Conservation (phyloP, 2,888 invertebrate genomes). For the Junonia oenone region DNA sequence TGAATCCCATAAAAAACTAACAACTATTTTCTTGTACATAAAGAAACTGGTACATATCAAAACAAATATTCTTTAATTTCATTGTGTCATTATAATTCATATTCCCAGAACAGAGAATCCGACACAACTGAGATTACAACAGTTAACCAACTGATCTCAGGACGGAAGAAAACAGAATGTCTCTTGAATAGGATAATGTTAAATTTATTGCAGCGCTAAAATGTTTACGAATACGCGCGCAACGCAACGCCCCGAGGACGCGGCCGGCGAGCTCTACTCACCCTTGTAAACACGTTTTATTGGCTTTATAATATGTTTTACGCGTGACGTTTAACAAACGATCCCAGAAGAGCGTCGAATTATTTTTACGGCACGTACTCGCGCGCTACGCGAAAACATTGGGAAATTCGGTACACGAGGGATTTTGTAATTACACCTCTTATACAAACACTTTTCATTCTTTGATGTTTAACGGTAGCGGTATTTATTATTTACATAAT, state of each 20-base stretch:
- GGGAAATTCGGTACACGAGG: constrained; percentile 65
- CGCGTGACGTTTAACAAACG: constrained; percentile 80
- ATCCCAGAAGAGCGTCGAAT: constrained; percentile 75
- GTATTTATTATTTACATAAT: constrained; percentile 41
- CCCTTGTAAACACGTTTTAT: constrained; percentile 80
- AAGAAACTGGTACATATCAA: too few relatives aligned
- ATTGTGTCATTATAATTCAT: too few relatives aligned
- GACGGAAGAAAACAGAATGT: constrained; percentile 73
- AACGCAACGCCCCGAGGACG: constrained; percentile 43
- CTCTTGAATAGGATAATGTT: constrained; percentile 75
- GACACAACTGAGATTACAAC: constrained; percentile 71
- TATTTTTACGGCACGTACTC: constrained; percentile 77
- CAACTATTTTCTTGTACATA: too few relatives aligned
- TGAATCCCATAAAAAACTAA: too few relatives aligned
- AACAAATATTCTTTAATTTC: too few relatives aligned
- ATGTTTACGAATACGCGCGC: constrained; percentile 76
- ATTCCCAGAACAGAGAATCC: constrained; percentile 61
- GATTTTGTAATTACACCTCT: constrained; percentile 72
- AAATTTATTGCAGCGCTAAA: constrained; percentile 79
- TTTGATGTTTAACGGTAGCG: constrained; percentile 45
- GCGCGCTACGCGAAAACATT: constrained; percentile 61
- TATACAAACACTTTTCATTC: constrained; percentile 61
- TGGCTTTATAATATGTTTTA: constrained; percentile 80
- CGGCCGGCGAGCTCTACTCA: constrained; percentile 65
- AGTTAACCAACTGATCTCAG: constrained; percentile 76